Evolutionary conservation across 2,888 invertebrate genomes (phyloP).

Genomic region (Stramonita haemastoma): DNA sequence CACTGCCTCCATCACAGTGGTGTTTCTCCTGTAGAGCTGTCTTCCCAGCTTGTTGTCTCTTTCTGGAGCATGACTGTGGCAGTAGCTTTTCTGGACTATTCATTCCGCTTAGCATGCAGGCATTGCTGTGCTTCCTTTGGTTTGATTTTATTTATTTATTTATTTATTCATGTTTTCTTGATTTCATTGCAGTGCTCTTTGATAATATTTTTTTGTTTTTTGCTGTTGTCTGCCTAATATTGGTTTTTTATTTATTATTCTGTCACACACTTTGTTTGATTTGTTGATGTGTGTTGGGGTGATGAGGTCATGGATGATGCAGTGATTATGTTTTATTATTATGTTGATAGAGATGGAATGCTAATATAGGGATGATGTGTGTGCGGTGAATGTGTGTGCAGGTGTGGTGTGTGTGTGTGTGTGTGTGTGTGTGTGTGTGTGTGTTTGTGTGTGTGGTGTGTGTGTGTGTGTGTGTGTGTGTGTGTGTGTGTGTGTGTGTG

Average conservation of each 20-base stretch:
- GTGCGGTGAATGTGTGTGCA: background rate
- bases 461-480: background rate
- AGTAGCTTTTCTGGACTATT: background rate
- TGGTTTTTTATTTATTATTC: background rate
- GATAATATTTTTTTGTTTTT: background rate
- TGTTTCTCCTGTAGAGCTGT: background rate
- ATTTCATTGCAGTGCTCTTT: background rate
- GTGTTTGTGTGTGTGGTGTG: background rate
- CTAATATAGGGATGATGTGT: background rate
- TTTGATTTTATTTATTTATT: background rate
- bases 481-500: constrained; percentile 5
- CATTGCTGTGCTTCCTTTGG: background rate
- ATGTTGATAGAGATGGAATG: background rate
- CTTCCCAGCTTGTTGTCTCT: background rate
- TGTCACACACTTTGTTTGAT: constrained; percentile 9
- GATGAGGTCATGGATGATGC: background rate
- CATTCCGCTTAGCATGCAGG: background rate
- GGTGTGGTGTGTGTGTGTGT: background rate
- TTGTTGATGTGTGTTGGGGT: background rate
- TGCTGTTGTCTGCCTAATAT: constrained; percentile 18
- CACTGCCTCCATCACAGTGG: background rate
- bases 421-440: background rate
- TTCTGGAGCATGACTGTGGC: background rate
- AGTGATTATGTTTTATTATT: background rate
- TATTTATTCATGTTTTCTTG: background rate